Base-by-base conservation (phyloP, 2,113 vertebrate species). In the Toxostoma redivivum region DNA sequence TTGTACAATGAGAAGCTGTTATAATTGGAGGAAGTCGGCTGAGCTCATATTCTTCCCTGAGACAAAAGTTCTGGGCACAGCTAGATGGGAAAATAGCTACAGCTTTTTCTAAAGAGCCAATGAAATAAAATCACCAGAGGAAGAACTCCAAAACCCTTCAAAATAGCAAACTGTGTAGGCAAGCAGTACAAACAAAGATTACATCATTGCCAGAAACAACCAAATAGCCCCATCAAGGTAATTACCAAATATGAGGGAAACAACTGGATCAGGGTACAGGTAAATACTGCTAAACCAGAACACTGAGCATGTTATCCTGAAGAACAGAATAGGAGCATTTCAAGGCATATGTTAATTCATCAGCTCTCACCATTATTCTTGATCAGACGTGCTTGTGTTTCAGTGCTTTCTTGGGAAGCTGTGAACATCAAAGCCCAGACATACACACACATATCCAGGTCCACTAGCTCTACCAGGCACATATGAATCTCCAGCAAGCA, bases 281-380 rank as follows among this genome's bases (percentile, higher is more conserved):
- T 96, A 96, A 97, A 97, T 93, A 91, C 38, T 85, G 74, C 82
- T 92, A 73, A 92, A 71, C 30, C 87, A 71, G 84, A 93, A 82
- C 54, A 74, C 67, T 47, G 73, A 81, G 58, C 4, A 2, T 31
- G 47, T 91, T 84, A 72, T 78, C 38, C 85, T 17, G 45, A 67
- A 64, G 88, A 94, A 53, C 38, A 90, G 90, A 95, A 93, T 70
- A 57, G 54, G 64, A 61, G 40, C 53, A 45, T 90, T 95, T 92
- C 60, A 83, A 95, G 87, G 62, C 47, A 44, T 44, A 44, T 66
- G 45, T 57, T 88, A 90, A 77, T 79, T 91, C 80, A 40, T 78
- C 60, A 72, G 60, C 61, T 95, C 61, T 90, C 70, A 62, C 73
- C 38, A 64, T 83, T 83, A 61, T 62, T 86, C 44, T 62, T 57